phyloP scores from a whole-genome alignment of 2,888 invertebrate genomes.

The Leptinotarsa rubiginosa region DNA sequence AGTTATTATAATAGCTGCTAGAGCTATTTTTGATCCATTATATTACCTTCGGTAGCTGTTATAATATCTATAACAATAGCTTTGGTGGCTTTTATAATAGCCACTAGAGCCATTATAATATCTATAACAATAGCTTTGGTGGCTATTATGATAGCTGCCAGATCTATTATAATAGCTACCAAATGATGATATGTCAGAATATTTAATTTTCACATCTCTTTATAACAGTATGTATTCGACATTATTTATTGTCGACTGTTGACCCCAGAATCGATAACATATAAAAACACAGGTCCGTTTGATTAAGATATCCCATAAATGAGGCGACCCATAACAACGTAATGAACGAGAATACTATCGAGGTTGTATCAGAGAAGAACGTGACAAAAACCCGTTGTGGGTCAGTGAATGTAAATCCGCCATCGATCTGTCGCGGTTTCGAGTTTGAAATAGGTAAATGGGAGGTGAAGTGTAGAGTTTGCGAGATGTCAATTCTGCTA shows the following conservation, averaged over 20 bases:
- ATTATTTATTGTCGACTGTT: neutral
- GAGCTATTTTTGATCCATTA: no score
- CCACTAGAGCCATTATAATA: no score
- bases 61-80: no score
- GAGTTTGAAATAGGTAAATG: conserved; percentile 58
- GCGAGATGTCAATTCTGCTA: conserved; percentile 68
- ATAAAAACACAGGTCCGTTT: conserved; percentile 19
- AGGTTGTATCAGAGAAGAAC: conserved; percentile 31
- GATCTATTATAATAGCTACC: no score
- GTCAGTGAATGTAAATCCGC: conserved; percentile 52
- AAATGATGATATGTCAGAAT: no score
- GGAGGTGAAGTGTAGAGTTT: conserved; percentile 57
- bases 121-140: no score
- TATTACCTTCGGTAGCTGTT: no score
- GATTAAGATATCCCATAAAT: conserved; percentile 24
- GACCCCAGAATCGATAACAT: neutral
- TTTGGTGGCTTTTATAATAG: no score
- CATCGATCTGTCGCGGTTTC: conserved; percentile 42
- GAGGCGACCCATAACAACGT: conserved; percentile 36
- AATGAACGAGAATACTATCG: conserved; percentile 44
- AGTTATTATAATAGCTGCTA: no score
- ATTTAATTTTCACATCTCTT: no score
- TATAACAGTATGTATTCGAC: no score
- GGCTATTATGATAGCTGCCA: no score
- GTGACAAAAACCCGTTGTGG: conserved; percentile 46